Percentiles rank a stretch among this genome's conserved stretches.
These are phyloP conservation scores for Emydocephalus ijimae DNA, from an alignment of 2,113 vertebrate species.

Conservation along the genomic window DNA sequence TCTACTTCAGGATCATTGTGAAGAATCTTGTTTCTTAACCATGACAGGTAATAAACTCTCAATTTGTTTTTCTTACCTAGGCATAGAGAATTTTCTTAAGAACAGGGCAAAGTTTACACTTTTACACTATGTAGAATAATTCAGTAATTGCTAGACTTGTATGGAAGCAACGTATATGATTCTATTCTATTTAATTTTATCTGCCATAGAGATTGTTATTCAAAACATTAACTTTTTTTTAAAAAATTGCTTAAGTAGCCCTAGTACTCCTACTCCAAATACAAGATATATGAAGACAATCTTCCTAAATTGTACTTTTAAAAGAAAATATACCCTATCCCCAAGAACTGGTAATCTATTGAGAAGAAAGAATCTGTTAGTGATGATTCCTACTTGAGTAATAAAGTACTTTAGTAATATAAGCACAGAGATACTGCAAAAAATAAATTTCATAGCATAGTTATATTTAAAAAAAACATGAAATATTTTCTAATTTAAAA, in stretches of 20 bases:
- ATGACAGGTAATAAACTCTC: conserved; percentile 97
- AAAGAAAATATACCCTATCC: not conserved
- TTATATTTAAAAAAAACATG: not conserved
- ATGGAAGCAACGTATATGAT: not conserved
- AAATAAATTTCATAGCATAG: not conserved
- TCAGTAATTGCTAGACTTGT: not conserved
- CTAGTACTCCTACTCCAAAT: conserved; percentile 5
- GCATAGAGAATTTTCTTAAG: conserved; percentile 22
- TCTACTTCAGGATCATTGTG: conserved; percentile 98
- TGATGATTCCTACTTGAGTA: not conserved
- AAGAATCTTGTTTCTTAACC: conserved; percentile 98
- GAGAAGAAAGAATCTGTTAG: not conserved
- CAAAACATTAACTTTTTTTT: not conserved
- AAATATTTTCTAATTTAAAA: not conserved
- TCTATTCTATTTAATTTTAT: not conserved
- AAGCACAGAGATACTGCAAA: not conserved
- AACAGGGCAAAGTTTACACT: not conserved
- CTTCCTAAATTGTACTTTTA: not conserved
- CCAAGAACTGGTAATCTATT: not conserved
- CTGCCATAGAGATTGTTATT: not conserved
- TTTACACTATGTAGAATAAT: not conserved
- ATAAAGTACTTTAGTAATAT: not conserved
- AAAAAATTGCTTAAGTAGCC: fast-evolving
- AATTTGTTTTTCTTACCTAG: conserved; percentile 98
- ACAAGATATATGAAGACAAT: conserved; percentile 2